Conservation (phyloP, 2,888 invertebrate genomes). For the Lydus trimaculatus region DNA sequence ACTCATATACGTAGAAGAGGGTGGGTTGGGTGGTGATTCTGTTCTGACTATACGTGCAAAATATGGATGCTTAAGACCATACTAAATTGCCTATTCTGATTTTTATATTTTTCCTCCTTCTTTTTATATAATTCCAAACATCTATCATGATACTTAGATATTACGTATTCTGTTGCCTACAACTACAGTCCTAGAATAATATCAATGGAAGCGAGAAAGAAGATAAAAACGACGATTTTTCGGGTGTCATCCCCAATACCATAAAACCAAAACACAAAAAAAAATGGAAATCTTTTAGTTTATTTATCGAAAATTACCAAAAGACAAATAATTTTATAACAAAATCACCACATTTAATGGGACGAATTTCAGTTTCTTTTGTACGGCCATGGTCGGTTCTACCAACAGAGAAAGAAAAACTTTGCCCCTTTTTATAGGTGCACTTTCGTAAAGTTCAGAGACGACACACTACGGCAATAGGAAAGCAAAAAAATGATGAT, state of each 20-base stretch:
- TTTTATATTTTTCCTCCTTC: slow-evolving; percentile 49
- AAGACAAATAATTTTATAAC: background rate
- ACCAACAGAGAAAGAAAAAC: background rate
- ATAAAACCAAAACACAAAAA: too few relatives aligned
- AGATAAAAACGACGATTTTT: background rate
- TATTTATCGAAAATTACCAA: background rate
- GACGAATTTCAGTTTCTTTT: background rate
- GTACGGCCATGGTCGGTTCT: background rate
- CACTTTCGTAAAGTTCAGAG: background rate
- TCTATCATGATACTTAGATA: slow-evolving; percentile 42
- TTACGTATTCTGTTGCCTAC: slow-evolving; percentile 27
- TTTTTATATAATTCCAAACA: slow-evolving; percentile 27
- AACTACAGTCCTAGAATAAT: slow-evolving; percentile 11
- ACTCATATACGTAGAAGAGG: slow-evolving; percentile 58
- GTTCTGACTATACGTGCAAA: slow-evolving; percentile 51
- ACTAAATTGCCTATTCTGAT: slow-evolving; percentile 57
- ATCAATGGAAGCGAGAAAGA: background rate
- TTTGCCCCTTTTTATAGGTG: background rate
- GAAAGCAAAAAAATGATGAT: background rate
- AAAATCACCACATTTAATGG: background rate
- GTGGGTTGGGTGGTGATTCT: background rate
- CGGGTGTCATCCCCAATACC: background rate
- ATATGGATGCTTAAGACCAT: slow-evolving; percentile 59
- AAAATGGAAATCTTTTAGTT: background rate
- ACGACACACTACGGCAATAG: background rate